These are phyloP conservation scores for Notechis scutatus DNA, from an alignment of 2,113 vertebrate genomes.

Conservation along the genomic window DNA sequence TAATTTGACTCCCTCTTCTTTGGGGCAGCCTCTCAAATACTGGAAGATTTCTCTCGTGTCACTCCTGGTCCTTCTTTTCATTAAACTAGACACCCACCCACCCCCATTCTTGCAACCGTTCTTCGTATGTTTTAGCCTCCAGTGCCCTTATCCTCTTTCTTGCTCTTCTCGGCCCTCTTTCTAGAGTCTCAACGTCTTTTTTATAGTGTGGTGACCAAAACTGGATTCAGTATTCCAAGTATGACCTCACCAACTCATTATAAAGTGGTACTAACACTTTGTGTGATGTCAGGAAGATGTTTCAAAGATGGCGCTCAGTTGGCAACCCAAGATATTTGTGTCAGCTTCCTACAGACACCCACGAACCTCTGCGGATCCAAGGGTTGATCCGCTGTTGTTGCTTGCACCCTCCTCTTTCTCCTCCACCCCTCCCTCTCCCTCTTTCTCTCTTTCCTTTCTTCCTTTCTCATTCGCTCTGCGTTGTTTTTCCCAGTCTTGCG, in stretches of 20 bases:
- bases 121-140: not conserved
- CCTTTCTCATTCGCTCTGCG: not conserved
- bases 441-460: fast-evolving
- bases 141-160: not conserved
- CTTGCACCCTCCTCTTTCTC: fast-evolving
- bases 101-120: not conserved
- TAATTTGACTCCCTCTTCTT: too few species aligned
- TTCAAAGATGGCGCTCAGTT: fast-evolving
- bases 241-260: too few species aligned
- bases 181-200: too few species aligned
- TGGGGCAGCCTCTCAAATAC: too few species aligned
- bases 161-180: not conserved
- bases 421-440: fast-evolving
- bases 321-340: fast-evolving
- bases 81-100: not conserved
- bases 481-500: slow-evolving; percentile 22
- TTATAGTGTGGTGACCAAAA: too few species aligned
- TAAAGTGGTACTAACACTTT: too few species aligned
- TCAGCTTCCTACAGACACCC: fast-evolving
- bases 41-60: too few species aligned
- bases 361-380: fast-evolving
- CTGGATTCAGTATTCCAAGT: too few species aligned
- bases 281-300: too few species aligned
- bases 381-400: fast-evolving
- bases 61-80: too few species aligned